Base-by-base conservation (phyloP, 37 sponge, comb jelly and placozoan species). In the Geodia barretti region DNA sequence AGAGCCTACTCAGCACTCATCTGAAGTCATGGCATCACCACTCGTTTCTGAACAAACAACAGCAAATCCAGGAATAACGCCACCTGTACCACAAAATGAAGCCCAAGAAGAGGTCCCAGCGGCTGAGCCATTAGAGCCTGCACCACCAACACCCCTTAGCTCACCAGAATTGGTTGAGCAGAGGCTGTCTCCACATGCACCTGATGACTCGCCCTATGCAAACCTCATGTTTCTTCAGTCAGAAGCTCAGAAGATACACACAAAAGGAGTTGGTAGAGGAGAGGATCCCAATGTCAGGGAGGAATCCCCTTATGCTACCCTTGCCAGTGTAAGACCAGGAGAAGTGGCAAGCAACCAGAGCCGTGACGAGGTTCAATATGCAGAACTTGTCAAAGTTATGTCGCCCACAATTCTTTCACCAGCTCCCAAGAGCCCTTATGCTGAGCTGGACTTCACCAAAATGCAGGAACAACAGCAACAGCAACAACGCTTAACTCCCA, bases 251-350 rank as follows among this genome's bases (percentile, higher is more conserved):
- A 24, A 77, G 21, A 80, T 23, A 4, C 33, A 38, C 36, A 60
- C 39, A 32, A 41, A 71, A 14, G 3, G 20, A 2, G 39, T 2
- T 37, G 7, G 31, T 60, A 4, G 19, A 31, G 30, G 21, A 11
- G 60, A 24, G 1, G 33, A 2, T 0, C 33, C 1, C 0, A 5
- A 33, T 30, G 24, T n/a, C 1, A 35, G 63, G 65, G 39, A 31
- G 7, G 83, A 83, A 43, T 62, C 38, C 33, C 75, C 83, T 3
- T 83, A 81, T 41, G 82, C 82, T 3, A 62, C 72, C 21, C 82
- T 83, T 7, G 28, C 66, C 41, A 73, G 62, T 28, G 54, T 83
- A 25, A 83, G 66, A 39, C 72, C 41, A 43, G 62, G 35, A 38
- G 61, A 19, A 8, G 40, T 42, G 1, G 29, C 24, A 3, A 17